phyloP scores from a whole-genome alignment of 2,797 vertebrate species.

The Tamandua tetradactyla region DNA sequence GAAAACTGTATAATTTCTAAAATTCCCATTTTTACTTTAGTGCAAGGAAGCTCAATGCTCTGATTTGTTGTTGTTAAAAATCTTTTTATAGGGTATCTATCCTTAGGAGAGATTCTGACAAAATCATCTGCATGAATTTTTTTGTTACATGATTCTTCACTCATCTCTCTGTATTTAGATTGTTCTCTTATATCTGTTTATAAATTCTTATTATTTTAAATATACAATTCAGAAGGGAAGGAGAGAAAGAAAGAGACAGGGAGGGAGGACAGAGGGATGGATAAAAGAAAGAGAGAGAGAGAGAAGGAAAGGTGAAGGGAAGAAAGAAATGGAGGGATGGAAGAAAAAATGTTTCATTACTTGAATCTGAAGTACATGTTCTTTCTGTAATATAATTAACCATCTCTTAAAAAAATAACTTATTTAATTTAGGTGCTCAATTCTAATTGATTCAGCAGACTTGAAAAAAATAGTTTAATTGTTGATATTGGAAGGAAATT shows the following conservation, averaged over 20 bases:
- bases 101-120: neutral
- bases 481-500: neutral
- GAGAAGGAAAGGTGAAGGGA: neutral
- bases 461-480: slow-evolving; percentile 1
- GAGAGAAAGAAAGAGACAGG: neutral
- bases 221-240: neutral
- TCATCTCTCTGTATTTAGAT: neutral
- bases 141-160: neutral
- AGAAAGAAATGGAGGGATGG: neutral
- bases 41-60: neutral
- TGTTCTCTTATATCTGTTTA: neutral
- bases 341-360: neutral
- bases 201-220: neutral
- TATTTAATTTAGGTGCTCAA: neutral
- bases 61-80: neutral
- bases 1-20: neutral
- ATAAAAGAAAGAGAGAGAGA: neutral
- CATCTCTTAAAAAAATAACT: neutral
- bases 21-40: neutral
- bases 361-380: neutral
- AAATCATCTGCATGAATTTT: neutral
- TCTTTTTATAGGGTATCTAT: neutral
- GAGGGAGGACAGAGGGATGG: neutral
- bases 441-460: neutral
- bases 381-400: neutral